These are phyloP conservation scores for Rhipidura dahli DNA, from an alignment of 2,113 vertebrate genomes.

Conservation along the genomic window DNA sequence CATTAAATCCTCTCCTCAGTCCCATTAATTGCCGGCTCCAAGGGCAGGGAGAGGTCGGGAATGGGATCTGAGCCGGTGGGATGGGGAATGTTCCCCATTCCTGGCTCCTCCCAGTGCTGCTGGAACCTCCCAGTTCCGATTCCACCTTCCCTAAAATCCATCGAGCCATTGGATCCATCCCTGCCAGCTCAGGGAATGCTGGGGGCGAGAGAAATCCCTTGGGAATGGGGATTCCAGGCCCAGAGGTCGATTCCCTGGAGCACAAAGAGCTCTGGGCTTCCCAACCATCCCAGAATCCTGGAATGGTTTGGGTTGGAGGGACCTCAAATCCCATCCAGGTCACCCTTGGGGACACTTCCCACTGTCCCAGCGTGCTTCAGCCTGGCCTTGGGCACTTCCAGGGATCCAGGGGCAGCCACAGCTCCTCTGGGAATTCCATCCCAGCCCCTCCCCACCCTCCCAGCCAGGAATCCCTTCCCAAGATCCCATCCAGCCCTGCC, in stretches of 20 bases:
- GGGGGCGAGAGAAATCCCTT: background rate
- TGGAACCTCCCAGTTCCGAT: background rate
- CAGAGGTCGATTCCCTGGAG: background rate
- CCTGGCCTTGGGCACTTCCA: background rate
- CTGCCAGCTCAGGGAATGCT: background rate
- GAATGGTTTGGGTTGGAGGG: background rate
- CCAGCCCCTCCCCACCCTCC: too few species aligned
- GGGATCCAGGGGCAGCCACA: background rate
- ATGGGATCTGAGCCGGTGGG: background rate
- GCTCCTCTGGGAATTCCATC: background rate
- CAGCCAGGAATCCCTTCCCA: background rate
- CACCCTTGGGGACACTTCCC: background rate
- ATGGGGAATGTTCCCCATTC: background rate
- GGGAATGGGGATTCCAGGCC: background rate
- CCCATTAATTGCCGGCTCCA: background rate
- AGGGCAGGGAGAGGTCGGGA: background rate
- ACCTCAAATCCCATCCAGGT: background rate
- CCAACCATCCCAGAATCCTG: background rate
- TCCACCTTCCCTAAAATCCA: background rate
- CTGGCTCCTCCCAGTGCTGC: background rate
- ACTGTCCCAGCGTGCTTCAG: rapidly evolving
- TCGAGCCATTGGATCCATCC: background rate
- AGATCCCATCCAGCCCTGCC: background rate
- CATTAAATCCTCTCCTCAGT: background rate
- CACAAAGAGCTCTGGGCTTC: background rate